A percentile compares a stretch with the other conserved stretches of the same genome.
Evolutionary conservation across 2,113 vertebrate species (phyloP).

Genomic region (Phycodurus eques): DNA sequence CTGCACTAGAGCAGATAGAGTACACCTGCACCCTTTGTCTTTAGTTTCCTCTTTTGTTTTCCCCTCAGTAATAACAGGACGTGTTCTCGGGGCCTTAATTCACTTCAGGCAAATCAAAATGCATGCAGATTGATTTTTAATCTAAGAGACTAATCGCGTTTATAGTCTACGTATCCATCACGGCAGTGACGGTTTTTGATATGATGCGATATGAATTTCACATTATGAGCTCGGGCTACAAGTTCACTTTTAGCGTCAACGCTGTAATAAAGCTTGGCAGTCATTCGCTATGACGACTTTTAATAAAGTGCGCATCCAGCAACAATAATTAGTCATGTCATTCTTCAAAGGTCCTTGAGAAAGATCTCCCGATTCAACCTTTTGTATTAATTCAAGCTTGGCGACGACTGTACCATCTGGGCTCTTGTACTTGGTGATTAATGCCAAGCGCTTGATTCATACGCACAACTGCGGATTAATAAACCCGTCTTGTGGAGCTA

Average conservation of each 20-base stretch:
- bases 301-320: constrained; percentile 82
- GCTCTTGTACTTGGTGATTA: constrained; percentile 96
- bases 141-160: constrained; percentile 8
- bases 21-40: constrained; percentile 5
- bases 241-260: constrained; percentile 3
- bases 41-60: constrained; percentile 2
- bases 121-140: constrained; percentile 13
- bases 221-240: constrained; percentile 7
- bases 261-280: constrained; percentile 49
- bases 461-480: constrained; percentile 96
- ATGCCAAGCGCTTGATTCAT: constrained; percentile 97
- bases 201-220: constrained; percentile 9
- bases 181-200: constrained; percentile 4
- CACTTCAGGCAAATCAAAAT: neutral
- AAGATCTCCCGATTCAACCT: constrained; percentile 89
- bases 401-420: constrained; percentile 99
- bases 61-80: neutral
- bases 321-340: constrained; percentile 99
- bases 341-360: constrained; percentile 97
- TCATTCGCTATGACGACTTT: constrained; percentile 53
- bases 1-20: constrained; percentile 1
- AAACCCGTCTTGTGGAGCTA: constrained; percentile 95
- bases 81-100: neutral
- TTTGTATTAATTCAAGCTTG: constrained; percentile 97
- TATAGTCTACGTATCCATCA: constrained; percentile 11